Base-by-base conservation (phyloP, 1,140 invertebrate species). In the Tetramorium alpestre region DNA sequence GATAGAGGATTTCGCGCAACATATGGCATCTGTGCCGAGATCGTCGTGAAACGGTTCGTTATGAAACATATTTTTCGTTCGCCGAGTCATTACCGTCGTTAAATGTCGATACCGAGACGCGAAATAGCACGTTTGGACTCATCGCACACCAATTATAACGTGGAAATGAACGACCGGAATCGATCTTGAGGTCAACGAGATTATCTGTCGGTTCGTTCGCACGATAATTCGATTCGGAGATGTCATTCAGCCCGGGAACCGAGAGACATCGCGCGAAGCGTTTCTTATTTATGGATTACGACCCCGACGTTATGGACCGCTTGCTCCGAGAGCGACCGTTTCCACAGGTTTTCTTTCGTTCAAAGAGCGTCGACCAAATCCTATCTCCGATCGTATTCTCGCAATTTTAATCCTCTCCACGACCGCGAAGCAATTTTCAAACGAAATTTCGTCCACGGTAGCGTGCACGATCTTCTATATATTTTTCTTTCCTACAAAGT, bases 271-370 rank as follows among this genome's bases (percentile, higher is more conserved):
- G 33, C 33, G 33, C 3, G 11, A 58, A 16, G 16, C 33, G n/a
- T 81, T 84, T 25, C 54, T 60, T 84, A 84, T 84, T 84, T 75
- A 84, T 75, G 44, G 81, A 84, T 56, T 81, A 81, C 60, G 44
- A 51, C 16, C 18, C 16, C 44, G 33, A 33, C 11, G n/a, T 70
- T 64, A 78, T 49, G 7, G 16, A 67, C 13, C 22, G 49, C 16
- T 70, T 69, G 47, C 62, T 62, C 28, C n/a, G 41, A 47, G 8
- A 54, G 16, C 47, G 47, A 47, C 18, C 25, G 51, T 58, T 82
- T 70, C 51, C 25, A n/a, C 2, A 41, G 38, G 10, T 72, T 58
- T 58, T 41, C n/a, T 41, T n/a, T 56, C 49, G 41, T 70, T 70
- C 67, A 72, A 70, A 56, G 51, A 28, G 41, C 22, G 22, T 10